Evolutionary conservation across 2,888 invertebrate genomes (phyloP).

Genomic region (Nemurella pictetii): DNA sequence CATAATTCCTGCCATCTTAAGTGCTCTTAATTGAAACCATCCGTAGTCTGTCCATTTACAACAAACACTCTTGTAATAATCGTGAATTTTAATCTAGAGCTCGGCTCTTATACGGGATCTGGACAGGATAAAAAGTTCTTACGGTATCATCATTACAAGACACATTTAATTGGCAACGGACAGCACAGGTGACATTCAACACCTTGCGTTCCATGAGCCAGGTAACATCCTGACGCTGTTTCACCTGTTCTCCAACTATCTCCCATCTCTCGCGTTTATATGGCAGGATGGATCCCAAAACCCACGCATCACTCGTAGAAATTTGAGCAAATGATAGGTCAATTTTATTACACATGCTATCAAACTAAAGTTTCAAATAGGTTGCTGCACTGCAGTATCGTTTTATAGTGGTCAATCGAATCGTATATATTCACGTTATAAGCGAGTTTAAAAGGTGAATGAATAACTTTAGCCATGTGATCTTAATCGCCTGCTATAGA

Average conservation of each 20-base stretch:
- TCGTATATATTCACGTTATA: background rate
- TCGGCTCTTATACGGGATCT: background rate
- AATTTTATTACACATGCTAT: background rate
- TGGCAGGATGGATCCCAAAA: background rate
- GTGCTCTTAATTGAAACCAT: conserved; percentile 24
- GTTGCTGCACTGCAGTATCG: no score
- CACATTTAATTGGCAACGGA: conserved; percentile 5
- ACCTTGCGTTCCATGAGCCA: background rate
- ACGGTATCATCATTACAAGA: conserved; percentile 13
- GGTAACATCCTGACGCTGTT: background rate
- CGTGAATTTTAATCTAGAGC: background rate
- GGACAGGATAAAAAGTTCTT: background rate
- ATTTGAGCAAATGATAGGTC: background rate
- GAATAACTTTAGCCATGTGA: background rate
- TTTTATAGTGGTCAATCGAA: background rate
- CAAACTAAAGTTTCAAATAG: background rate
- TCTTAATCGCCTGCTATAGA: background rate
- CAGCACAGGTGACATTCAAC: conserved; percentile 15
- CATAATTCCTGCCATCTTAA: background rate
- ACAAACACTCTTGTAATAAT: conserved; percentile 9
- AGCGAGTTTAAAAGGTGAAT: background rate
- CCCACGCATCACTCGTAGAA: background rate
- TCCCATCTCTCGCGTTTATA: background rate
- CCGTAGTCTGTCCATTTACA: conserved; percentile 17
- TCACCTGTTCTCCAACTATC: conserved; percentile 9